Base-by-base conservation (phyloP, 2,888 invertebrate genomes). In the Cataglyphis cursor region DNA sequence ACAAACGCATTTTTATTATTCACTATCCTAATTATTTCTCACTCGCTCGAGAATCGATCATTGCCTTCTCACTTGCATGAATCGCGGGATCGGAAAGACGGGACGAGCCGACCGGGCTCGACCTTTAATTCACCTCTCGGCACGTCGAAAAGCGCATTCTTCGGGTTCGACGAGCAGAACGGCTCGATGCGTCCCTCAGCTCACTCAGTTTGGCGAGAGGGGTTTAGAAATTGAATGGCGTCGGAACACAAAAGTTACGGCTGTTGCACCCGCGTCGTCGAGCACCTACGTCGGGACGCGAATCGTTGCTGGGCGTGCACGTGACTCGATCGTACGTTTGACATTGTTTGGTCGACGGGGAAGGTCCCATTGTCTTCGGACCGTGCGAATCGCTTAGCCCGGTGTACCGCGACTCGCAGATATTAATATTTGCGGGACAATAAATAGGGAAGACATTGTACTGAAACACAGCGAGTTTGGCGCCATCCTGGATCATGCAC, bases 311-410 rank as follows among this genome's bases (percentile, higher is more conserved):
- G 88, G 86, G 90, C 76, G 87, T 88, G 82, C 89, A 88, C 91
- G 88, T 88, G 91, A 89, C 85, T 89, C 85, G 87, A 54, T 89
- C 85, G 89, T 86, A 88, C 86, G 88, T 90, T 88, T 89, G 90
- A 90, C 91, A 87, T 90, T 80, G 89, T 88, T 82, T 24, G 87
- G 62, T 70, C 83, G 82, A 85, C 81, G 85, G 82, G 85, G 85
- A 82, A 88, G 89, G 87, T 81, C 92, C 92, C 92, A 93, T 93
- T 93, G 93, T 93, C 92, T 88, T 78, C 68, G 70, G 80, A 87
- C 85, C 92, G 90, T 92, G 92, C 89, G 91, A 92, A 91, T 88
- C 70, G 48, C 62, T 57, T 28, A 75, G 80, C 28, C 65, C 73
- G 35, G 24, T 35, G 10, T 68, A 68, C 24, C 41, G 66, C 83